These are phyloP conservation scores for Drosophila nikananu DNA, from an alignment of 1,140 invertebrate genomes.

Conservation along the genomic window DNA sequence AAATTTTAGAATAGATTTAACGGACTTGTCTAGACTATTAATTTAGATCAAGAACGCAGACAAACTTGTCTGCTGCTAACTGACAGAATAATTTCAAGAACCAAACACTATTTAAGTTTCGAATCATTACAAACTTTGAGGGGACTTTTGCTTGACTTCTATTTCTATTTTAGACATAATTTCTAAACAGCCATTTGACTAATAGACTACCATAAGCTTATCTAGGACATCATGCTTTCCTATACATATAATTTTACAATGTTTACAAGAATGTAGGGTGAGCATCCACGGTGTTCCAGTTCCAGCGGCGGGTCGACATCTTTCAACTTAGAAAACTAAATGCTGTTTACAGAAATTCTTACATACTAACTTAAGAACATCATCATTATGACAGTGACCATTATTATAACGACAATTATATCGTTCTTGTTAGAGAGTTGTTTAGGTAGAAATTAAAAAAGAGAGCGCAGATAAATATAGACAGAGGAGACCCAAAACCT, in stretches of 20 bases:
- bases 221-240: slow-evolving; percentile 43
- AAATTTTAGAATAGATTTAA: slow-evolving; percentile 1
- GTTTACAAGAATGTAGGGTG: slow-evolving; percentile 43
- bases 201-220: slow-evolving; percentile 71
- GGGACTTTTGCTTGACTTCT: neutral
- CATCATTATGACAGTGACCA: slow-evolving; percentile 34
- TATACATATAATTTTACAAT: slow-evolving; percentile 53
- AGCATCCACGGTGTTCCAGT: slow-evolving; percentile 38
- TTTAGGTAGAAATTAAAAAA: slow-evolving; percentile 29
- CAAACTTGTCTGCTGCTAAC: neutral
- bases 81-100: slow-evolving; percentile 11
- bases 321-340: slow-evolving; percentile 51
- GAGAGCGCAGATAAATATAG: slow-evolving; percentile 64
- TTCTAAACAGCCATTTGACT: slow-evolving; percentile 59
- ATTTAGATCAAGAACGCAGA: slow-evolving; percentile 22
- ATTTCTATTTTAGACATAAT: slow-evolving; percentile 37
- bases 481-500: slow-evolving; percentile 68
- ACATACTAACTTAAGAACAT: slow-evolving; percentile 38
- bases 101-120: slow-evolving; percentile 59
- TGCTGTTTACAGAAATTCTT: slow-evolving; percentile 43
- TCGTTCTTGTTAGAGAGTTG: slow-evolving; percentile 30
- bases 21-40: slow-evolving; percentile 19
- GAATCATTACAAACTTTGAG: slow-evolving; percentile 42
- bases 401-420: slow-evolving; percentile 34
- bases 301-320: slow-evolving; percentile 62